Evolutionary conservation across 2,113 vertebrate species (phyloP).

Genomic region (Arvicanthis niloticus): DNA sequence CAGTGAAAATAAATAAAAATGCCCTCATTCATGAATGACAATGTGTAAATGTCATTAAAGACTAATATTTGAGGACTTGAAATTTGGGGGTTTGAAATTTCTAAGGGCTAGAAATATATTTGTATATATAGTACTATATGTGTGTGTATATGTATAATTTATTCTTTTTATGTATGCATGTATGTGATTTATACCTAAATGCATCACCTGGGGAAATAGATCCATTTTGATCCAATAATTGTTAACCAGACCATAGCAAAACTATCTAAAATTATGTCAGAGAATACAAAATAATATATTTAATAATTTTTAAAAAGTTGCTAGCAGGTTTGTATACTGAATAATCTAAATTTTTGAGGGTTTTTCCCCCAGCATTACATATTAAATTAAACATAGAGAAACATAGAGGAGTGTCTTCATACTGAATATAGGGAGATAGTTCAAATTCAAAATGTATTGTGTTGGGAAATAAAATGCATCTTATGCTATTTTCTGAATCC

Average conservation of each 20-base stretch:
- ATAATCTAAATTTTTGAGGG: background rate
- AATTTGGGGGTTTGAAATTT: background rate
- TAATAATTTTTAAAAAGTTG: background rate
- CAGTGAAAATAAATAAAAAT: background rate
- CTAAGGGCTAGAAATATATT: background rate
- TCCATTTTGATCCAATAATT: background rate
- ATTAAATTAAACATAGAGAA: background rate
- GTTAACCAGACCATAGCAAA: background rate
- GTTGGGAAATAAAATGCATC: background rate
- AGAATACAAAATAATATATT: background rate
- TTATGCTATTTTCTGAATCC: background rate
- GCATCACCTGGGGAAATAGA: background rate
- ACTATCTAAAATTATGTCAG: background rate
- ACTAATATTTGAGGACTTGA: background rate
- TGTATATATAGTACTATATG: background rate
- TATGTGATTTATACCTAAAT: background rate
- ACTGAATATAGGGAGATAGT: background rate
- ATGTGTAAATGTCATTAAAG: background rate
- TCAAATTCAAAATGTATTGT: background rate
- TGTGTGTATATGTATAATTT: background rate
- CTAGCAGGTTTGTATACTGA: background rate
- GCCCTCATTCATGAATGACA: background rate
- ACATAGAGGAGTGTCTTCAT: background rate
- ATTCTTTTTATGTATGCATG: background rate
- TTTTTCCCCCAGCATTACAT: too few species aligned